These are phyloP conservation scores for Norana najaformis DNA, from an alignment of 2,888 invertebrate species.

Conservation along the genomic window DNA sequence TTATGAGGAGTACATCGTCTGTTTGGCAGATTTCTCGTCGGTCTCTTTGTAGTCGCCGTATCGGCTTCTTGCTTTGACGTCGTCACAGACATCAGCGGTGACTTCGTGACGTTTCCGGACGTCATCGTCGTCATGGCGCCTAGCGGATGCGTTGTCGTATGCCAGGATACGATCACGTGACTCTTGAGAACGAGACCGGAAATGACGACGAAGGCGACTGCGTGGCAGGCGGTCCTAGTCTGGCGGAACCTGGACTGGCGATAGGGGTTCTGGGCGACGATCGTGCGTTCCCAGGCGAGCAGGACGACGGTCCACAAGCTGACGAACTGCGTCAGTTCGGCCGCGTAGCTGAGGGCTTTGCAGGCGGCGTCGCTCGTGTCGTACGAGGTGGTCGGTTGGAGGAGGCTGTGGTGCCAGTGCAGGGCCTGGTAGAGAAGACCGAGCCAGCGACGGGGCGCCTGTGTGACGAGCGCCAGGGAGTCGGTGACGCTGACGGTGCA, in stretches of 20 bases:
- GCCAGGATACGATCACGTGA: conserved; percentile 17
- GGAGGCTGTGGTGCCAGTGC: not conserved
- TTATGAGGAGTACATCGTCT: not conserved
- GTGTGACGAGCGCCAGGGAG: not conserved
- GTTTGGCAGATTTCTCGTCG: not conserved
- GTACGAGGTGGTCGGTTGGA: not conserved
- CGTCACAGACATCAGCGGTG: not conserved
- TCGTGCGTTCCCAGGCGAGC: not conserved
- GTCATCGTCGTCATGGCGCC: not conserved
- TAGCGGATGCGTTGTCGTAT: not conserved
- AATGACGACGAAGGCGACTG: not conserved
- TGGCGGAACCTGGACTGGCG: not conserved
- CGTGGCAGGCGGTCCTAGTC: not conserved
- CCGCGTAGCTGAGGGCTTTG: not conserved
- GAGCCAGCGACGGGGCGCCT: conserved; percentile 18
- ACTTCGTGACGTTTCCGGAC: not conserved
- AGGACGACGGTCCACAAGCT: not conserved
- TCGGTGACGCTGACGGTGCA: not conserved
- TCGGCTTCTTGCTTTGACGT: not conserved
- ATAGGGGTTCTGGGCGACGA: not conserved
- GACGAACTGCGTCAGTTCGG: not conserved
- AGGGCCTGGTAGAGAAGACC: not conserved
- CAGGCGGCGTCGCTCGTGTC: conserved; percentile 14
- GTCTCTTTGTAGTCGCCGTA: not conserved
- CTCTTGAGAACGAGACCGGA: conserved; percentile 24